phyloP scores from a whole-genome alignment of 53 echinoderm and acorn worm species.

The Zoroaster sp. region DNA sequence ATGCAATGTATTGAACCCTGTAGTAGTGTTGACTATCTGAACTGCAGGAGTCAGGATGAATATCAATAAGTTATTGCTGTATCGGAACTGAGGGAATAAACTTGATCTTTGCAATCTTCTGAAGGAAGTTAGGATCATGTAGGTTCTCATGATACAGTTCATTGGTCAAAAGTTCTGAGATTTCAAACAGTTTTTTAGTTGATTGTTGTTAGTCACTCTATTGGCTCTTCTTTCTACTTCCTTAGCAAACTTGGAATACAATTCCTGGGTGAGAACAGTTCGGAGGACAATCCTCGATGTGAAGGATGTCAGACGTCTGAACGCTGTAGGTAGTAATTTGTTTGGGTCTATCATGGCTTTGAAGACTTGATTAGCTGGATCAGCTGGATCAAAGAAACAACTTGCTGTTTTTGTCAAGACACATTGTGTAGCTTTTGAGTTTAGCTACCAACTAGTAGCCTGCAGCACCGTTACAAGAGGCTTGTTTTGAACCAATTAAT shows the following conservation, averaged over 20 bases:
- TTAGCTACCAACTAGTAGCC: too few species aligned
- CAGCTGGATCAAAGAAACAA: constrained; percentile 49
- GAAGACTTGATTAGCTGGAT: constrained; percentile 31
- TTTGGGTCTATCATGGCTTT: constrained; percentile 18
- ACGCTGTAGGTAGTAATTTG: neutral
- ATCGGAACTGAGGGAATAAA: constrained; percentile 42
- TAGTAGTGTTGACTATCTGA: too few species aligned
- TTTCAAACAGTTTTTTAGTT: neutral
- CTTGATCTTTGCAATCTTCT: constrained; percentile 6
- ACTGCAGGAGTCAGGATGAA: constrained; percentile 15
- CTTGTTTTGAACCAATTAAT: too few species aligned
- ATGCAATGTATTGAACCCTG: constrained; percentile 23
- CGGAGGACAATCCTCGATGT: neutral
- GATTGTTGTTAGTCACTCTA: neutral
- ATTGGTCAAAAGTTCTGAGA: neutral
- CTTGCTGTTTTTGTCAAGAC: too few species aligned
- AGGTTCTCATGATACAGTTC: neutral
- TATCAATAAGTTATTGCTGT: neutral
- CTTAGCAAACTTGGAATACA: neutral
- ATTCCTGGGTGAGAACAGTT: neutral
- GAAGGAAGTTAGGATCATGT: neutral
- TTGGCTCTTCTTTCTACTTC: neutral
- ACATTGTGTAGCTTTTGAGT: too few species aligned
- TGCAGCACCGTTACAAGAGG: too few species aligned
- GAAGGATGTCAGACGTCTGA: neutral